Conservation (phyloP, 2,113 vertebrate species). For the Trogon surrucura region DNA sequence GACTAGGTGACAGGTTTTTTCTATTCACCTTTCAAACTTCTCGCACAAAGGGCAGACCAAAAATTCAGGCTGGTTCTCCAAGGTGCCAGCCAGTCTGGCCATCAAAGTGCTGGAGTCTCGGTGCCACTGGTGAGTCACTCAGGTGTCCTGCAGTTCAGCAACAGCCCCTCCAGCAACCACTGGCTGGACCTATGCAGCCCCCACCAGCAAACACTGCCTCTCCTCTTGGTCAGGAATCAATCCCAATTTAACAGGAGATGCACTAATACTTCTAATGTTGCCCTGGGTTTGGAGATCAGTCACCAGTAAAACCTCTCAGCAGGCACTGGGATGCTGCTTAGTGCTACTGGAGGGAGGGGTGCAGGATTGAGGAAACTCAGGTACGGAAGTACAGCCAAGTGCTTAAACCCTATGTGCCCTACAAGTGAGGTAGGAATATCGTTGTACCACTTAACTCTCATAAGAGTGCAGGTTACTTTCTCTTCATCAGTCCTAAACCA, state of each 20-base stretch:
- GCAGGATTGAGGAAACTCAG: not conserved
- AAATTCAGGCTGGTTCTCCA: not conserved
- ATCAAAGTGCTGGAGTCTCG: not conserved
- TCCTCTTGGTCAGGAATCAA: not conserved
- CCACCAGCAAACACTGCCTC: not conserved
- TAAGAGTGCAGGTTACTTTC: not conserved
- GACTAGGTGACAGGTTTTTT: constrained; percentile 22
- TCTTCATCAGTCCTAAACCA: constrained; percentile 10
- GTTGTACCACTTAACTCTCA: not conserved
- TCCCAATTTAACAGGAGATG: not conserved
- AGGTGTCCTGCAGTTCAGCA: not conserved
- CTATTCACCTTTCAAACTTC: not conserved
- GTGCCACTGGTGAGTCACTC: not conserved
- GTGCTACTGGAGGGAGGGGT: not conserved
- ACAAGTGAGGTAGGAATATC: not conserved
- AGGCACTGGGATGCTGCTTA: not conserved
- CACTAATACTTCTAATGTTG: not conserved
- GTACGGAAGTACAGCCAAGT: not conserved
- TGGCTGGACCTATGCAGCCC: rapidly evolving
- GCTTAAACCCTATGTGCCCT: not conserved
- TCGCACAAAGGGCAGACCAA: not conserved
- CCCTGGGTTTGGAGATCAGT: not conserved
- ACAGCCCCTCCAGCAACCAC: not conserved
- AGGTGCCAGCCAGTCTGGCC: not conserved
- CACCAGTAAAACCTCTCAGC: not conserved